phyloP scores from a whole-genome alignment of 2,888 invertebrate genomes.

The Hemicrepidius hirtus region DNA sequence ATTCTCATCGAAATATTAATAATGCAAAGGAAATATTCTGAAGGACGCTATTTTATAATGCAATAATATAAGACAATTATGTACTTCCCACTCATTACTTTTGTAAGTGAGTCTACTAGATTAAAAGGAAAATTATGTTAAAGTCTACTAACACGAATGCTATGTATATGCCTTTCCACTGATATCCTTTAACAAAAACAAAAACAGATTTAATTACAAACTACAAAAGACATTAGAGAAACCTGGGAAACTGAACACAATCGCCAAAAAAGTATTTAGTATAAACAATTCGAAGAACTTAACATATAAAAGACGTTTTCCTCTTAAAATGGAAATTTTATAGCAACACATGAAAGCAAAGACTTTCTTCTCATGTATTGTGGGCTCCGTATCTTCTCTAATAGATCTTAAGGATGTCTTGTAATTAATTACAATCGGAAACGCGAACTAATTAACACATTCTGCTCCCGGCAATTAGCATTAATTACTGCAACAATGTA shows the following conservation, averaged over 20 bases:
- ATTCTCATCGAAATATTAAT: no score
- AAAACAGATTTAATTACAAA: no score
- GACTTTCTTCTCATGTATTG: constrained; percentile 7
- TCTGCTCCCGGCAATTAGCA: constrained; percentile 18
- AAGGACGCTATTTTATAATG: no score
- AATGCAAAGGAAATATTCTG: no score
- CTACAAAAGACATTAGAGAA: no score
- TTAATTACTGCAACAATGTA: constrained; percentile 29
- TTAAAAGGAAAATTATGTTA: no score
- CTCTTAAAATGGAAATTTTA: constrained; percentile 18
- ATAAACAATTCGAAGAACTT: background rate
- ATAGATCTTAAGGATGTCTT: constrained; percentile 20
- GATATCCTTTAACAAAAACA: no score
- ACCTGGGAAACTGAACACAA: background rate
- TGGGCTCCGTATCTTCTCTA: constrained; percentile 10
- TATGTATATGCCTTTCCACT: no score
- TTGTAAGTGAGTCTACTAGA: no score
- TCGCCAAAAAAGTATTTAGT: background rate
- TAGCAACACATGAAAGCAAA: background rate
- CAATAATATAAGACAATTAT: no score
- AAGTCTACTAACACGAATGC: no score
- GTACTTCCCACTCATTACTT: no score
- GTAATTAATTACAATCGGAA: constrained; percentile 41
- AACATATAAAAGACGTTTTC: background rate
- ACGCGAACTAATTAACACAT: constrained; percentile 33